Base-by-base conservation (phyloP, 2,797 vertebrate species). In the Lepilemur septentrionalis region DNA sequence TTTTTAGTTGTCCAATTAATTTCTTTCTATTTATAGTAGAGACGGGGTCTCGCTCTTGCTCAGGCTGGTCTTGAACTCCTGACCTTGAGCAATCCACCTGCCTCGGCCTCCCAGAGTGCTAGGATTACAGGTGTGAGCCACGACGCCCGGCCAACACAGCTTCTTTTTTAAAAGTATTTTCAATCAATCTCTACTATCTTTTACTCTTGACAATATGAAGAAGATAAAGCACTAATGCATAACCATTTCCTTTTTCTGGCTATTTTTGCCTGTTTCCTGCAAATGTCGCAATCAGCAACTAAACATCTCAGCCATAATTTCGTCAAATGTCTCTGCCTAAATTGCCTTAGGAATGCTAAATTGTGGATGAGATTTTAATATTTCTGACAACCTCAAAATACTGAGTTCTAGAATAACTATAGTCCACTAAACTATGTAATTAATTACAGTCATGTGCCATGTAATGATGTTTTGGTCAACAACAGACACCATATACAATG, bases 111-210 rank as follows among this genome's bases (percentile, higher is more conserved):
- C 38, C 38, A 38, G 38, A 38, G 38, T 38, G 38, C 38, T 38
- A 38, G 38, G 38, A 38, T 38, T 38, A 38, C 38, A 38, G 38
- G 38, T 4, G 38, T 38, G 38, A 38, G 38, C 38, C 38, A 38
- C 38, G 2, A 4, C 38, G 38, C 38, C 38, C 4, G 38, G 38
- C 38, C 63, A 87, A 91, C 20, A 76, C n/a, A 89, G 8, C 11
- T 93, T 59, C 30, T 72, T 92, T 75, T 91, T 35, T 95, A 80
- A 93, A 96, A 84, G 32, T 88, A 28, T 38, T 94, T 97, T 63
- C 23, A 91, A 94, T 97, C 79, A 78, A 7, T 23, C 63, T 92
- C 55, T 79, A 70, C 7, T 38, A 91, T 85, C 14, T 88, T 78
- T 95, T 90, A 89, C 18, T 35, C 57, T 84, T 17, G 22, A 94